Base-by-base conservation (phyloP, 2,888 invertebrate species). In the Watsonalla binaria region DNA sequence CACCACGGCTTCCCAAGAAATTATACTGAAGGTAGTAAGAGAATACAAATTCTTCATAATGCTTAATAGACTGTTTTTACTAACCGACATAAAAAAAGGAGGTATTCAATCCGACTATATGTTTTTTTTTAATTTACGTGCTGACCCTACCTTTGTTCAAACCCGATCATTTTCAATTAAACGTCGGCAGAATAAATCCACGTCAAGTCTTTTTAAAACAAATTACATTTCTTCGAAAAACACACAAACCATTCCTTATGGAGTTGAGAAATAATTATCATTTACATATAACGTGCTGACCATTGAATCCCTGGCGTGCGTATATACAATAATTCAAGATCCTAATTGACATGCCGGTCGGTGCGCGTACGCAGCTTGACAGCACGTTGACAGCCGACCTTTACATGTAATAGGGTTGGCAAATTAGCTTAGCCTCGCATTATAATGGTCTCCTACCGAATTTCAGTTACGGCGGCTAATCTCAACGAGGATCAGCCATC, bases 301-400 rank as follows among this genome's bases (percentile, higher is more conserved):
- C 68, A 76, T 74, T 66, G 73, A 68, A 70, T 70, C 56, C 64
- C 56, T 72, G 61, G 72, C 72, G 65, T 74, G 73, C 69, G 63
- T 57, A 63, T 62, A 65, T 69, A 74, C 71, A 75, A 77, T 78
- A 76, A 76, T 65, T 76, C 70, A 64, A 53, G 61, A 61, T 55
- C 65, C 74, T 81, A 82, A 82, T 82, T 82, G 83, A 82, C 82
- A 82, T 72, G 53, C 71, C 69, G 64, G 60, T 63, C 47, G 52
- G 51, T 55, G 65, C 62, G 62, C 54, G 55, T 62, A 58, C 51
- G 39, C 24, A 52, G 45, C 42, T 34, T 48, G 49, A 39, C 15
- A 49, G 42, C 39, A 35, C 54, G 51, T 46, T 58, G 59, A 57
- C 59, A 42, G 55, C 9, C 35, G 34, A 37, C 8, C 45, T 9